phyloP scores from a whole-genome alignment of 2,113 vertebrate species.

The Gambusia affinis region DNA sequence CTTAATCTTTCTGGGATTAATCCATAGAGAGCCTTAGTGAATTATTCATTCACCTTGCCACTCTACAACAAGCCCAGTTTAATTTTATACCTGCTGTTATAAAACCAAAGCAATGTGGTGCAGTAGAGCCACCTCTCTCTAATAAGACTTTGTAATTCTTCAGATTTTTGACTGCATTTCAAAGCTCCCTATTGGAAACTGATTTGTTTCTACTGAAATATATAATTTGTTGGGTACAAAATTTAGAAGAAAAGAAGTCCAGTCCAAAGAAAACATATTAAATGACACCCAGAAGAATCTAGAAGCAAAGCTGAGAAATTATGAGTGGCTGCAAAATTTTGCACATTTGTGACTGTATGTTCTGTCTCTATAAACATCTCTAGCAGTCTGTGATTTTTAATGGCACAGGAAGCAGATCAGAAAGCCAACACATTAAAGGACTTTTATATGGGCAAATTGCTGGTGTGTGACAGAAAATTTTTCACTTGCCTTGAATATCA shows the following conservation, averaged over 20 bases:
- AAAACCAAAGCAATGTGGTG: no score
- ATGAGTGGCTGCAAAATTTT: neutral
- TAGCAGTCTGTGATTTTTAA: slow-evolving; percentile 28
- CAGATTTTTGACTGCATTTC: neutral
- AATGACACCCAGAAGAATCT: neutral
- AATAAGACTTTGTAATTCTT: neutral
- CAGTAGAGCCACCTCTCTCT: no score
- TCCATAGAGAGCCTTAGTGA: neutral
- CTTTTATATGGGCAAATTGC: slow-evolving; percentile 34
- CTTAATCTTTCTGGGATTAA: neutral
- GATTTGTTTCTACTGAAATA: neutral
- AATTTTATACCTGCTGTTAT: no score
- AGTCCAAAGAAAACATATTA: neutral
- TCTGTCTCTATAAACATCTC: slow-evolving; percentile 44
- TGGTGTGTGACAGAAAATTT: slow-evolving; percentile 39
- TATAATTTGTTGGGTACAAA: neutral
- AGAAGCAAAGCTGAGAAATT: neutral
- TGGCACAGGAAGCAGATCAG: slow-evolving; percentile 48
- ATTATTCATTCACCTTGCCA: neutral
- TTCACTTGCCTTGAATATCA: slow-evolving; percentile 60
- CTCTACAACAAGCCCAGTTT: no score
- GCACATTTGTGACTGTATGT: slow-evolving; percentile 6
- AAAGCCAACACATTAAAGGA: slow-evolving; percentile 52
- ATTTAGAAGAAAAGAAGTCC: neutral
- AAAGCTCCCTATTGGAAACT: neutral